Base-by-base conservation (phyloP, 2,113 vertebrate genomes). In the Quiscalus mexicanus region DNA sequence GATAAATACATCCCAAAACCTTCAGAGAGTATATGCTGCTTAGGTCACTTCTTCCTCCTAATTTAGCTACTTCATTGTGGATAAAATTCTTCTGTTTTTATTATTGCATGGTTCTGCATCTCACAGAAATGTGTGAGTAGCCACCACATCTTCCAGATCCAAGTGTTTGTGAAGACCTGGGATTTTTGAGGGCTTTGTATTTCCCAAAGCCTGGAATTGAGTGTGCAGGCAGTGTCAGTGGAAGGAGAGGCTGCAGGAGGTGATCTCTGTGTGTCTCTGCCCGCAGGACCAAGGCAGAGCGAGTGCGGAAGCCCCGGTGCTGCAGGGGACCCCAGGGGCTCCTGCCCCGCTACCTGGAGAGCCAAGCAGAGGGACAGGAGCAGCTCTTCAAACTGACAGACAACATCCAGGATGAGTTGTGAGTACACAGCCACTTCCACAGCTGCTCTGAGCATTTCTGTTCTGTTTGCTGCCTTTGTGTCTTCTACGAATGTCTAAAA, bases 381-480 rank as follows among this genome's bases (percentile, higher is more conserved):
- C 99, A 99, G 97, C 98, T 99, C 33, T 99, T 99, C 98, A 98
- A 96, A 15, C 98, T 99, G 58, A 99, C 99, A 0, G 99, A 99
- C 97, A 99, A 99, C 98, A 98, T 99, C 81, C 99, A 99, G 56
- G 99, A 99, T 1, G 99, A 99, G 96, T 99, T 99, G 99, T 99
- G 97, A 99, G 99, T 99, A 39, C 30, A 37, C 73, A 52, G 63
- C 44, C 44, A 4, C 71, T 59, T 6, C 6, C 53, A 44, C 52
- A 30, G 60, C 67, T 42, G 0, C 52, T 33, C 22, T 15, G 27
- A 58, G 59, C 11, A 41, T 41, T 41, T 41, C 39, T 41, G 39
- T 41, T 69, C 55, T 60, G 18, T 33, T 52, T 73, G 63, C 49
- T 93, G 75, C 56, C 11, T 0, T 39, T 3, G 0, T 25, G 13